Base-by-base conservation (phyloP, 1,140 invertebrate species). In the Bradynema listronoti region DNA sequence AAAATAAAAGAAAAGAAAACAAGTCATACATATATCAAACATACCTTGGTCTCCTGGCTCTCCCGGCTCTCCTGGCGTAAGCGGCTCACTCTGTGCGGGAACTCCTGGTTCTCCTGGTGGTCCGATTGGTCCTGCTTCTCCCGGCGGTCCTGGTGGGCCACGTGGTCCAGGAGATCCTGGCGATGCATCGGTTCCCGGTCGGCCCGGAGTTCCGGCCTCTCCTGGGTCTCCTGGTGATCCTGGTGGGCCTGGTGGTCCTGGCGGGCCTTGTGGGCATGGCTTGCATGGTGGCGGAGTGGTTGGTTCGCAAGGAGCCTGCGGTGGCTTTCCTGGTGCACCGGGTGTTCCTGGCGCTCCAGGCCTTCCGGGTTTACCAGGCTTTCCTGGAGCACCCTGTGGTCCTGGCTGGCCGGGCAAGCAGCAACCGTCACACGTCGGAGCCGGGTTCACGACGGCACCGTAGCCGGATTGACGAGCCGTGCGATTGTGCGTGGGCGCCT, bases 61-160 rank as follows among this genome's bases (percentile, higher is more conserved):
- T 70, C 72, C 72, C 19, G 72, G 74, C 56, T 75, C 72, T 74
- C 73, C 73, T 42, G 75, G 75, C 41, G 65, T 68, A 22, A 71
- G 68, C 50, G 73, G 72, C 54, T 75, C 73, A 46, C 43, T 57
- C 33, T 67, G 63, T n/a, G 73, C 73, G 34, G 72, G 65, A 16
- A 73, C 47, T 68, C 75, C 75, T 2, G 70, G 57, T 41, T 71
- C 58, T 53, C 71, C 71, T 19, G 73, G 63, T 36, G 73, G 64
- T 61, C 73, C 73, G 46, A 67, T 58, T 19, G 70, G 65, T 29
- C 61, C 67, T 19, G 51, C 11, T 27, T 69, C 65, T 58, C 69
- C 69, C 4, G 69, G 64, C 36, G 55, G 66, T 47, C 69, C 66
- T 27, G 69, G 66, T 11, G 61, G 68, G 25, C 66, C 64, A 29